phyloP scores from a whole-genome alignment of 2,797 vertebrate genomes.

The Mormyrus proboscirostris region DNA sequence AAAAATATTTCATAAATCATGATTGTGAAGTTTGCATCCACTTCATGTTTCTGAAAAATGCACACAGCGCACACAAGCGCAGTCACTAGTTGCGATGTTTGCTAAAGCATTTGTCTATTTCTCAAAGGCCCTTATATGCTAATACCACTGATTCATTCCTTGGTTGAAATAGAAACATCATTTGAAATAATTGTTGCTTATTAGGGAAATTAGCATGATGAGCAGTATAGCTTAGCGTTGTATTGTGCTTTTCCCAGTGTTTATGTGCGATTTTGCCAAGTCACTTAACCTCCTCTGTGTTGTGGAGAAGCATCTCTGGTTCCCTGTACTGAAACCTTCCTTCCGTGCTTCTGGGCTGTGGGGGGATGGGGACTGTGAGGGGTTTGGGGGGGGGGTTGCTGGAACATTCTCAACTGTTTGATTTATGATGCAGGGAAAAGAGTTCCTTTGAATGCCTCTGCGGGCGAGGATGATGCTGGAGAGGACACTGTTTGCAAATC shows the following conservation, averaged over 20 bases:
- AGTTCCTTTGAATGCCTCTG: background rate
- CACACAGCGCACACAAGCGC: background rate
- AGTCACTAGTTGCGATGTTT: background rate
- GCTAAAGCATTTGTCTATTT: background rate
- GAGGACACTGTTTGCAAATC: background rate
- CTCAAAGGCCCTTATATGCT: background rate
- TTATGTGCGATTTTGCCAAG: background rate
- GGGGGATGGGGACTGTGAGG: background rate
- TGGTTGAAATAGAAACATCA: background rate
- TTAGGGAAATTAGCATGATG: background rate
- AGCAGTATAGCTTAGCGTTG: background rate
- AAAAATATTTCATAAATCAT: conserved; percentile 9
- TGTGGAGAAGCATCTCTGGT: background rate
- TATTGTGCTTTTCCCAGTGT: background rate
- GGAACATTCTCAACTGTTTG: background rate
- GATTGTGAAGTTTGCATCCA: background rate
- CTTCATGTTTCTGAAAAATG: background rate
- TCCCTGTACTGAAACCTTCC: background rate
- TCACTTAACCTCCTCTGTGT: background rate
- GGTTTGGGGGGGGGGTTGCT: background rate
- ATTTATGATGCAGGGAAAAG: background rate
- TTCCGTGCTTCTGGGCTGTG: background rate
- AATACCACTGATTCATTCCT: background rate
- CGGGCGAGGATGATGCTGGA: background rate
- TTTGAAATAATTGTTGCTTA: background rate